Evolutionary conservation across 2,113 vertebrate genomes (phyloP).

Genomic region (Plestiodon gilberti): DNA sequence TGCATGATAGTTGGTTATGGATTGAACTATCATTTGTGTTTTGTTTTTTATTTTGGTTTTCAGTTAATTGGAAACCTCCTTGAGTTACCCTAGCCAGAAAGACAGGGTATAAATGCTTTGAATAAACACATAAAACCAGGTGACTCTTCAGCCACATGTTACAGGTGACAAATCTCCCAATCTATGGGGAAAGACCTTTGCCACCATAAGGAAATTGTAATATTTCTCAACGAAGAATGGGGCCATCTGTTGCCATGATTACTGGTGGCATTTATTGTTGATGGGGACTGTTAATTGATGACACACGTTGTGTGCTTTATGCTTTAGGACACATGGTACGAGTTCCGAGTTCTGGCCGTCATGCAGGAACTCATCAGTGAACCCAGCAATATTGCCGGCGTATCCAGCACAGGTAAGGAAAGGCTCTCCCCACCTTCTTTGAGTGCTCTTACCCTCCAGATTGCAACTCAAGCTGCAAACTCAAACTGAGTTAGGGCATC

Average conservation of each 20-base stretch:
- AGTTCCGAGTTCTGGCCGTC: constrained; percentile 96
- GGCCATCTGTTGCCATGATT: background rate
- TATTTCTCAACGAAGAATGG: background rate
- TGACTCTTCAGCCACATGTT: background rate
- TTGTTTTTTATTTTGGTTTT: too few species aligned
- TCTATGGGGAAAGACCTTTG: background rate
- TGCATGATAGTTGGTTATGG: too few species aligned
- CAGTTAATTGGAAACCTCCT: too few species aligned
- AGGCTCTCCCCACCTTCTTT: background rate
- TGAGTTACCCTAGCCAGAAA: too few species aligned
- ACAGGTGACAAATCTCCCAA: background rate
- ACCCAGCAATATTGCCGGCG: constrained; percentile 97
- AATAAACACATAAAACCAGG: too few species aligned
- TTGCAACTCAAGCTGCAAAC: background rate
- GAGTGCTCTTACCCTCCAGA: rapidly evolving
- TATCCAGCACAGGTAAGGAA: constrained; percentile 93
- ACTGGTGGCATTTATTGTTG: background rate
- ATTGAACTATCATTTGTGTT: too few species aligned
- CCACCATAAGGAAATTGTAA: background rate
- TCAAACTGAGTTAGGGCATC: too few species aligned
- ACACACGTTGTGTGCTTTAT: constrained; percentile 1
- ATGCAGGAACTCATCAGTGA: constrained; percentile 99
- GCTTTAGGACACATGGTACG: constrained; percentile 95
- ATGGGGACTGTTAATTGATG: background rate
- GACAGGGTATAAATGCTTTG: too few species aligned